Percentiles rank a stretch among this genome's conserved stretches.
Conservation (phyloP, 2,888 invertebrate genomes). For the Athalia rosae region DNA sequence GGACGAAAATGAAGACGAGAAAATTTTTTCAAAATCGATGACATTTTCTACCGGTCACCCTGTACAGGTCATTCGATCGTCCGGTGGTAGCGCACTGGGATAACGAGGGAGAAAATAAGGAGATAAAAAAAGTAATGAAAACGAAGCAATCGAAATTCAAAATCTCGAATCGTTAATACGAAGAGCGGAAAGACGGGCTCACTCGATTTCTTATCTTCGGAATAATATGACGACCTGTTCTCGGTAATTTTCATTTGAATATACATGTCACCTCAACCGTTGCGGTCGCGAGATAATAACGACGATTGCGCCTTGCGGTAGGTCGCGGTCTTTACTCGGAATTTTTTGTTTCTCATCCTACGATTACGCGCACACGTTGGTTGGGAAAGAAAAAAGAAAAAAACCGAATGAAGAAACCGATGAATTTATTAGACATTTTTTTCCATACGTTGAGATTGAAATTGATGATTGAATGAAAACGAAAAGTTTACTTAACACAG, state of each 20-base stretch:
- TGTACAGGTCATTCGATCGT: no score
- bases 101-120: no score
- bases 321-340: constrained; percentile 54
- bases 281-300: constrained; percentile 45
- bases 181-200: no score
- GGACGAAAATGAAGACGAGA: no score
- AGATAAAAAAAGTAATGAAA: no score
- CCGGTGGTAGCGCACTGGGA: no score
- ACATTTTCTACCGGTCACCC: no score
- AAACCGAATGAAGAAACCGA: neutral
- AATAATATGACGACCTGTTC: neutral
- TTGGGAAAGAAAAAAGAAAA: neutral
- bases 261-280: neutral
- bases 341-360: neutral
- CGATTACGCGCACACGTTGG: neutral
- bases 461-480: neutral
- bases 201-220: no score
- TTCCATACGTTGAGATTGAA: neutral
- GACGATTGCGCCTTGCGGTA: constrained; percentile 62
- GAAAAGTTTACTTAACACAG: neutral
- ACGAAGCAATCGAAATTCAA: no score
- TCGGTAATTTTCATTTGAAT: neutral
- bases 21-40: no score
- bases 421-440: neutral
- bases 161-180: no score